Conservation (phyloP, 2,888 invertebrate species). For the Conops quadrifasciatus region DNA sequence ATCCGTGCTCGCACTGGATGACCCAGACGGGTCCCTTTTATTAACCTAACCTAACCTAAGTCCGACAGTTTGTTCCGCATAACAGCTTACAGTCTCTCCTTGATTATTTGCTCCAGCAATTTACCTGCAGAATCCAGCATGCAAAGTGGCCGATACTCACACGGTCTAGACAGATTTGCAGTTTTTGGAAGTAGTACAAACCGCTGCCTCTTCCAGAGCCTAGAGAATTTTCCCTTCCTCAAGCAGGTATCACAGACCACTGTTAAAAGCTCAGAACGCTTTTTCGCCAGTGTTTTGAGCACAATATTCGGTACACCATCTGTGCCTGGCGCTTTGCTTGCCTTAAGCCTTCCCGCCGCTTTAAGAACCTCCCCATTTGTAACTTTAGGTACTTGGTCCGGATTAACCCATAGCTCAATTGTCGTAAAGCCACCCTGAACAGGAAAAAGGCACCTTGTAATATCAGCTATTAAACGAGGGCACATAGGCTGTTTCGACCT, state of each 20-base stretch:
- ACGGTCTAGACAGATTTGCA: not conserved
- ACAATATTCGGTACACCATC: not conserved
- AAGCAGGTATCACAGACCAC: not conserved
- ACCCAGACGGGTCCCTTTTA: no score
- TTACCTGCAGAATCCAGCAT: not conserved
- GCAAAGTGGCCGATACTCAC: not conserved
- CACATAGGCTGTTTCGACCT: not conserved
- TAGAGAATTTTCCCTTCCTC: not conserved
- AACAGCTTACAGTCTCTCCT: not conserved
- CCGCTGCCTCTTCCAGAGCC: not conserved
- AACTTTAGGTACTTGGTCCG: not conserved
- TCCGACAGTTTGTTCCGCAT: not conserved
- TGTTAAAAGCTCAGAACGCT: not conserved
- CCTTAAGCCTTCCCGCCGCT: not conserved
- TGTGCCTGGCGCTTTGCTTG: not conserved
- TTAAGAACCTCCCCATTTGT: not conserved
- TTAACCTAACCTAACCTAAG: no score
- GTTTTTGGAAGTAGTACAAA: not conserved
- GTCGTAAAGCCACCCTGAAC: not conserved
- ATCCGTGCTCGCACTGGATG: no score
- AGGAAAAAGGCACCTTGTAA: not conserved
- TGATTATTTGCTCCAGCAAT: not conserved
- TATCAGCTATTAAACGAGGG: not conserved
- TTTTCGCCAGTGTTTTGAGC: not conserved
- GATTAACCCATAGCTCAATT: not conserved